Base-by-base conservation (phyloP, 30 jellyfish, hydroid and myxozoan genomes). In the Aurelia aurita complex sp. Pacific region DNA sequence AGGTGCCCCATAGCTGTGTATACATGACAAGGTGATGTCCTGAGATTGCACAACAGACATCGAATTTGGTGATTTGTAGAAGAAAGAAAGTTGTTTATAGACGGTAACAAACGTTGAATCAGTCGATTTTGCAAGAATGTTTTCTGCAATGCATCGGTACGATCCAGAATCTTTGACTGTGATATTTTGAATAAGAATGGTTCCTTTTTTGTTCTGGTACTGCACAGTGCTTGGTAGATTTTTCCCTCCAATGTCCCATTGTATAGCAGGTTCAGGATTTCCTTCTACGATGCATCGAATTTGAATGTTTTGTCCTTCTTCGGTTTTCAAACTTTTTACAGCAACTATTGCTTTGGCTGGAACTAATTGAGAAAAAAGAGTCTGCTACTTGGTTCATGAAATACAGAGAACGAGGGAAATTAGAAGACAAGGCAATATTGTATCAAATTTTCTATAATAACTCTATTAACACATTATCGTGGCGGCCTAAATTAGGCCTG, bases 271-370 rank as follows among this genome's bases (percentile, higher is more conserved):
- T 64, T 23, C 15, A 23, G 83, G 90, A 12, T 6, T 16, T 11
- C 89, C 89, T 29, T 50, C 74, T 6, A 80, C 89, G 61, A 65
- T 67, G 62, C 89, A 80, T 29, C 52, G 33, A 36, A 84, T 84
- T 9, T 14, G 40, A 17, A 55, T 18, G 34, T 83, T 66, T 59
- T 42, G 6, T 18, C 90, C 90, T 55, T 60, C 83, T 57, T 81
- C 90, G 10, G 64, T 64, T 61, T 81, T 76, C 70, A 81, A 67
- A 38, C 12, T 53, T 14, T 38, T 13, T 17, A 32, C 73, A 17
- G 57, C 38, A 13, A 81, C 71, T 34, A 16, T 54, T n/a, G 90
- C 83, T 34, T 81, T 81, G n/a, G 90, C 83, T 52, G 62, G 42
- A 34, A 81, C 90, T 81, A 72, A 18, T 3, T 10, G 23, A 34